Evolutionary conservation across 2,113 vertebrate species (phyloP), one percentile per base, ranked within the genome.

Genomic region (Elephas maximus): DNA sequence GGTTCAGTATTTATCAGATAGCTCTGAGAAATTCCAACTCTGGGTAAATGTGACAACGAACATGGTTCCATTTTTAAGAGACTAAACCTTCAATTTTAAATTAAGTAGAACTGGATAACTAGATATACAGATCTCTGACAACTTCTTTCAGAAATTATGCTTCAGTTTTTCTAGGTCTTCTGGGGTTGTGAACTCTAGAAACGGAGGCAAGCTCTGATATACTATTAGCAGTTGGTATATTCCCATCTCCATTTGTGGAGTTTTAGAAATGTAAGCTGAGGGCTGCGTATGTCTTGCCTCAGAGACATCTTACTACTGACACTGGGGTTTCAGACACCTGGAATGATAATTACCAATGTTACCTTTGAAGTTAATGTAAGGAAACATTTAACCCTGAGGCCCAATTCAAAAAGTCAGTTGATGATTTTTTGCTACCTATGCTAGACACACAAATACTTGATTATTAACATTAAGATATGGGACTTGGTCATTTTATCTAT

Each of bases 11-110:
- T 88, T 82, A 4, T 0, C 80, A 30, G 37, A 89, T 33, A 48
- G 20, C 2, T 28, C 57, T n/a, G 51, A 94, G 57, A 94, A 91
- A 96, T 88, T 84, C 48, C 76, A 87, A 95, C 5, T 81, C n/a
- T 93, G 30, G 74, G 45, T 81, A 73, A 92, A 82, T 69, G 26
- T 24, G 37, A 88, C 24, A 78, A 87, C 37, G 82, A 95, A 93
- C 1, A 92, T 8, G 2, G 96, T 73, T 14, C 20, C n/a, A 45
- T 76, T 80, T 4, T 37, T 91, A 87, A 88, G 21, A 37, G 15
- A 88, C 77, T 74, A 82, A 65, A 83, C 67, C 21, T 96, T 73
- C 41, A 37, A 20, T 79, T 80, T 37, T 89, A 78, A 80, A 28
- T 79, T 69, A 78, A 51, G 21, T 10, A 65, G 41, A n/a, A 76